These are phyloP conservation scores for Metridium senile DNA, from an alignment of 92 coral and sea anemone genomes.

Conservation along the genomic window DNA sequence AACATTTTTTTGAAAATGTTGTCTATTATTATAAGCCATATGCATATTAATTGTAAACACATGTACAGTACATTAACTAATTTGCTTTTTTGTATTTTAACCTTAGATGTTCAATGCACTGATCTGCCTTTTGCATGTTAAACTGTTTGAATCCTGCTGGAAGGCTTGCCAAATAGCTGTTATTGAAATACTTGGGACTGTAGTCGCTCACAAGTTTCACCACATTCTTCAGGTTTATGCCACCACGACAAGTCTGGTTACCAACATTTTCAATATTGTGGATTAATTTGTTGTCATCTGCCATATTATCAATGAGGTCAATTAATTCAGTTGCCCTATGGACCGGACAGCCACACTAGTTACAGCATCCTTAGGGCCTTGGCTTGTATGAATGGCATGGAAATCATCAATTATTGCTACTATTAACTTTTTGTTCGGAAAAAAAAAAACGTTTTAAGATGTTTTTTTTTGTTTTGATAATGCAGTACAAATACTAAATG, in stretches of 20 bases:
- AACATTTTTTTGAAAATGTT: neutral
- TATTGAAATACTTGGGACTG: slow-evolving; percentile 3
- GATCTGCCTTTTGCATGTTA: slow-evolving; percentile 38
- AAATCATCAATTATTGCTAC: slow-evolving; percentile 42
- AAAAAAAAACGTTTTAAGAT: neutral
- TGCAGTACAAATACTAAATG: neutral
- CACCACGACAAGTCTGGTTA: slow-evolving; percentile 16
- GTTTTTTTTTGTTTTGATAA: neutral
- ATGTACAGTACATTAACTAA: neutral
- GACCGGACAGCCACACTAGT: slow-evolving; percentile 34
- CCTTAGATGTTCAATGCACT: slow-evolving; percentile 48
- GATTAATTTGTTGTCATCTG: neutral
- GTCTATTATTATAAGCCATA: neutral
- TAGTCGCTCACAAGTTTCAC: neutral
- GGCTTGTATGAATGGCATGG: slow-evolving; percentile 43
- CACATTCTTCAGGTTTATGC: slow-evolving; percentile 21
- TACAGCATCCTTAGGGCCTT: slow-evolving; percentile 32
- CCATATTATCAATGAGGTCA: slow-evolving; percentile 7
- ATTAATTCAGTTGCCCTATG: slow-evolving; percentile 51
- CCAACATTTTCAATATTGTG: slow-evolving; percentile 12
- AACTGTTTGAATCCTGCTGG: slow-evolving; percentile 19
- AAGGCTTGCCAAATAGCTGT: slow-evolving; percentile 6
- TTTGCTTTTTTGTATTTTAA: slow-evolving; percentile 6
- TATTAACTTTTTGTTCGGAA: slow-evolving; percentile 30
- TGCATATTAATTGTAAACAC: neutral